phyloP scores from a whole-genome alignment of 2,888 invertebrate species.

The Polydrusus tereticollis region DNA sequence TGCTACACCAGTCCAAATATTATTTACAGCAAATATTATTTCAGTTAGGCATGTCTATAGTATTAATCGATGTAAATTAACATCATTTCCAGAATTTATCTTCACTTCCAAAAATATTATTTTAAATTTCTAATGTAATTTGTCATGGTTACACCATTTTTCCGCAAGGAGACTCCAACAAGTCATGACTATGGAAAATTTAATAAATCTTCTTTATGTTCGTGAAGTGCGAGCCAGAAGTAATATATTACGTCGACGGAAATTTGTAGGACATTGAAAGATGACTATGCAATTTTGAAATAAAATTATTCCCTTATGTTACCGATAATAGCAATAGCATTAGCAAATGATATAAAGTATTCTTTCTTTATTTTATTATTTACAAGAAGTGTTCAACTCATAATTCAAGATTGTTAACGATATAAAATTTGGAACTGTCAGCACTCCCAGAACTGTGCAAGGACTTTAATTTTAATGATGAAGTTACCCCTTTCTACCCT shows the following conservation, averaged over 20 bases:
- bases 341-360: too few species aligned
- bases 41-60: not conserved
- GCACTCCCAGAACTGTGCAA: too few species aligned
- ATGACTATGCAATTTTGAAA: conserved; percentile 5
- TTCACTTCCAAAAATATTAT: not conserved
- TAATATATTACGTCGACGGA: not conserved
- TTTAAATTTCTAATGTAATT: not conserved
- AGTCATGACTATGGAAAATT: not conserved
- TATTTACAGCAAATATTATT: too few species aligned
- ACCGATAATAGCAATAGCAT: too few species aligned
- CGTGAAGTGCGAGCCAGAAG: not conserved
- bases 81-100: not conserved
- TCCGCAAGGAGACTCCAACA: not conserved
- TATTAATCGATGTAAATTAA: not conserved
- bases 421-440: too few species aligned
- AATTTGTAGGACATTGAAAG: not conserved
- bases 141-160: not conserved
- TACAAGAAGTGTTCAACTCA: too few species aligned
- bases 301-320: not conserved
- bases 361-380: too few species aligned
- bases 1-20: too few species aligned
- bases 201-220: conserved; percentile 3
- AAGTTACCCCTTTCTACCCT: too few species aligned
- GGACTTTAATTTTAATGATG: too few species aligned
- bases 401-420: too few species aligned